Base-by-base conservation (phyloP, 2,113 vertebrate genomes). In the Lepus americanus region DNA sequence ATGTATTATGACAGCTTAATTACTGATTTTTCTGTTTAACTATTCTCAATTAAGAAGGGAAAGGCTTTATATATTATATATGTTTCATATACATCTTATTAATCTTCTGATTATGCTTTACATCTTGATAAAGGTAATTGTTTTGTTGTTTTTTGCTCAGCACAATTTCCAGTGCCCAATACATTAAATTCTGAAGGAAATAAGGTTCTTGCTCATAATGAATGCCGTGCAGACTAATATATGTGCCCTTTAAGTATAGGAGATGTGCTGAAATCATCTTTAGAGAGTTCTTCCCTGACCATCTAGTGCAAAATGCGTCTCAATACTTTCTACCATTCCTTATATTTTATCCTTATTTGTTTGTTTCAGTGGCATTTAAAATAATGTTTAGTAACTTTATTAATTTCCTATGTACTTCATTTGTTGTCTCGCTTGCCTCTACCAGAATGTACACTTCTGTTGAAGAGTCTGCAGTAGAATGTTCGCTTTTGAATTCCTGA, bases 181-280 rank as follows among this genome's bases (percentile, higher is more conserved):
- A 77, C 20, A 93, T 95, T 69, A 86, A 73, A 1, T 86, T 93
- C 59, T 89, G 64, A 96, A 89, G n/a, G 11, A 86, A 82, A 82
- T 74, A 59, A 63, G 9, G 77, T 70, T 85, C 25, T 86, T 90
- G 5, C 2, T 90, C 6, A 31, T 61, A 31, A 36, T 74, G 17
- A 78, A 53, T 86, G 2, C 10, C 61, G 29, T 79, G 0, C 5
- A 8, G 10, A 72, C 19, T 55, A 92, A 55, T 63, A 64, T 39
- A 29, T 81, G 44, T 87, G 6, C 20, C 39, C 9, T 17, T 76
- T 49, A 85, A 73, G 0, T 67, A 0, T 77, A 90, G 63, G 11
- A 64, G 51, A 7, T 84, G 29, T 94, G 12, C 64, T 67, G 69
- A 92, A 36, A 69, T 89, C 31, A 19, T 49, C 5, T 12, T 39